These are phyloP conservation scores for Enteromius viviparus DNA, from an alignment of 2,797 vertebrate genomes.

Conservation along the genomic window DNA sequence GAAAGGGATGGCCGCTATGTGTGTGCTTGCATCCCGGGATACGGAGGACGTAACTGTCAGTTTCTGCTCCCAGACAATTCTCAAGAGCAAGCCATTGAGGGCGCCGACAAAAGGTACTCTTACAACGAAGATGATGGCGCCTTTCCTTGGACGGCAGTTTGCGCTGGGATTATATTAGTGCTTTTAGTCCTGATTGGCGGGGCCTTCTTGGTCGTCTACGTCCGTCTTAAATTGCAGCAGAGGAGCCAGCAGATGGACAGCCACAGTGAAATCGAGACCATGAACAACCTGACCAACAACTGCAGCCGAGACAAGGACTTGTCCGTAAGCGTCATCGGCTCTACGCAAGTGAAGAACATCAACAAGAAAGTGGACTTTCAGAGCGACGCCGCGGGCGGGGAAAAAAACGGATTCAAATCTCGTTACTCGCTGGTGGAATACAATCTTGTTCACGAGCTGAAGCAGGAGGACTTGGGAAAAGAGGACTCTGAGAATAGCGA, in stretches of 20 bases:
- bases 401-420: conserved; percentile 89
- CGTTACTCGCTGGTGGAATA: conserved; percentile 93
- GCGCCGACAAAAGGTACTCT: conserved; percentile 72
- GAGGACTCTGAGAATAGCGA: conserved; percentile 79
- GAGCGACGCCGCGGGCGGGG: conserved; percentile 78
- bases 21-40: conserved; percentile 90
- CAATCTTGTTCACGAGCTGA: conserved; percentile 93
- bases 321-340: conserved; percentile 83
- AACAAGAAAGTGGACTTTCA: conserved; percentile 97
- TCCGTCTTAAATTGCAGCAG: conserved; percentile 89
- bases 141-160: conserved; percentile 95
- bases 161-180: conserved; percentile 91
- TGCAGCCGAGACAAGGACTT: conserved; percentile 94
- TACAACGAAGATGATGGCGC: conserved; percentile 73
- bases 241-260: conserved; percentile 79
- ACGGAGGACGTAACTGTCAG: conserved; percentile 95
- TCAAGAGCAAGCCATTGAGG: conserved; percentile 72
- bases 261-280: conserved; percentile 90
- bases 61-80: conserved; percentile 87
- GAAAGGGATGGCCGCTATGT: conserved; percentile 89
- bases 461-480: conserved; percentile 81
- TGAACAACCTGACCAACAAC: conserved; percentile 97
- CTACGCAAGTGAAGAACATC: conserved; percentile 94
- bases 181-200: conserved; percentile 91
- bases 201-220: conserved; percentile 85